Conservation (phyloP, 1,140 invertebrate genomes). For the Helicoverpa zea region DNA sequence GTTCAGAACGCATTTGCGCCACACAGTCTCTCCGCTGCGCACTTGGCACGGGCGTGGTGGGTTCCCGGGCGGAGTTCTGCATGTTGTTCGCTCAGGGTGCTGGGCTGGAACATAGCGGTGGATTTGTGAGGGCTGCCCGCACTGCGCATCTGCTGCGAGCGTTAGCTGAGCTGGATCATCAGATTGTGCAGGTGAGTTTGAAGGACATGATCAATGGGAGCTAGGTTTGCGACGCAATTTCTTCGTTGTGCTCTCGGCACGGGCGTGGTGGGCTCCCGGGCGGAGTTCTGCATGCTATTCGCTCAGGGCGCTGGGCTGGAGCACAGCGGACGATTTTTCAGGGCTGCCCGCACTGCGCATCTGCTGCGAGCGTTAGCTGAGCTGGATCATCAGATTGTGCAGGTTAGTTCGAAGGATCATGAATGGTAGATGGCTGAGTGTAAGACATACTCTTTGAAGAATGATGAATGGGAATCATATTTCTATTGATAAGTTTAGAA, state of each 20-base stretch:
- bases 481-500: no score
- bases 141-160: conserved; percentile 72
- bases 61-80: conserved; percentile 77
- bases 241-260: conserved; percentile 72
- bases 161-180: conserved; percentile 75
- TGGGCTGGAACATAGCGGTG: conserved; percentile 65
- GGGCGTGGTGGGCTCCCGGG: conserved; percentile 70
- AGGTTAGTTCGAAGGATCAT: conserved; percentile 51
- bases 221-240: conserved; percentile 61
- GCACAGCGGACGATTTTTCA: conserved; percentile 71
- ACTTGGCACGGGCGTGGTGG: conserved; percentile 70
- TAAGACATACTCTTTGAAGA: no score
- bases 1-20: conserved; percentile 67
- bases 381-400: conserved; percentile 75
- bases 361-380: conserved; percentile 72
- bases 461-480: no score
- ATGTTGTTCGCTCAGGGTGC: conserved; percentile 76
- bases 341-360: conserved; percentile 73
- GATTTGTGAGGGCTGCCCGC: conserved; percentile 74
- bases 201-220: neutral
- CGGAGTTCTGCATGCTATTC: conserved; percentile 79
- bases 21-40: conserved; percentile 70
- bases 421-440: no score
- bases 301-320: conserved; percentile 69
- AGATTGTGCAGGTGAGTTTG: conserved; percentile 67